These are phyloP conservation scores for Machaerirhynchus nigripectus DNA, from an alignment of 2,113 vertebrate genomes.

Conservation along the genomic window DNA sequence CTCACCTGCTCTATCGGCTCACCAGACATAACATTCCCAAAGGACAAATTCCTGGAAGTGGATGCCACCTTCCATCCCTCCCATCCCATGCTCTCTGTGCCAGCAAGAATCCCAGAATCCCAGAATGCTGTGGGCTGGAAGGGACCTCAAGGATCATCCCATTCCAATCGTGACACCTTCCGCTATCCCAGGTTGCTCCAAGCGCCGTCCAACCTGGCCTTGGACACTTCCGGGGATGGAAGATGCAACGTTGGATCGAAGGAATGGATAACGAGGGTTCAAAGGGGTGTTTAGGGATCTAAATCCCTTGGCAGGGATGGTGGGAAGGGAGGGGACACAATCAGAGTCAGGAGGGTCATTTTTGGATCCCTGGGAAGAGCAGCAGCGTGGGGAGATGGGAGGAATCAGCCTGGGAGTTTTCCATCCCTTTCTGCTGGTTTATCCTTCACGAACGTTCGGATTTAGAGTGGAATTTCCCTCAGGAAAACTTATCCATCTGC, in stretches of 20 bases:
- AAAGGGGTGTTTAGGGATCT: not conserved
- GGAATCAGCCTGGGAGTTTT: not conserved
- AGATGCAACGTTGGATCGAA: not conserved
- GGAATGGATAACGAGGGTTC: not conserved
- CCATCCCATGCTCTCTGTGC: not conserved
- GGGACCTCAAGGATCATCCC: not conserved
- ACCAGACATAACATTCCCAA: not conserved
- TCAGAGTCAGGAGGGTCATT: fast-evolving
- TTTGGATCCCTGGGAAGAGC: not conserved
- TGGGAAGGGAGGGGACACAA: not conserved
- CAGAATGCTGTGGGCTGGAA: not conserved
- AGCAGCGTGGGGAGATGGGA: not conserved
- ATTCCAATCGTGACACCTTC: fast-evolving
- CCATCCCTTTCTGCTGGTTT: not conserved
- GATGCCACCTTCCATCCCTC: not conserved
- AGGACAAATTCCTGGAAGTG: not conserved
- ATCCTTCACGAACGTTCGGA: fast-evolving
- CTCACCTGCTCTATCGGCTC: not conserved
- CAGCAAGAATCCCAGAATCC: not conserved
- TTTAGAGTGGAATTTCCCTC: not conserved
- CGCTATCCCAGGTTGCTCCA: not conserved
- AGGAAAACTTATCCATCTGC: not conserved
- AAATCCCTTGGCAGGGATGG: not conserved
- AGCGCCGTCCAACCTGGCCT: not conserved
- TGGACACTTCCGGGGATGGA: not conserved